Evolutionary conservation across 1,140 invertebrate species (phyloP).

Genomic region (Metopolophium dirhodum): DNA sequence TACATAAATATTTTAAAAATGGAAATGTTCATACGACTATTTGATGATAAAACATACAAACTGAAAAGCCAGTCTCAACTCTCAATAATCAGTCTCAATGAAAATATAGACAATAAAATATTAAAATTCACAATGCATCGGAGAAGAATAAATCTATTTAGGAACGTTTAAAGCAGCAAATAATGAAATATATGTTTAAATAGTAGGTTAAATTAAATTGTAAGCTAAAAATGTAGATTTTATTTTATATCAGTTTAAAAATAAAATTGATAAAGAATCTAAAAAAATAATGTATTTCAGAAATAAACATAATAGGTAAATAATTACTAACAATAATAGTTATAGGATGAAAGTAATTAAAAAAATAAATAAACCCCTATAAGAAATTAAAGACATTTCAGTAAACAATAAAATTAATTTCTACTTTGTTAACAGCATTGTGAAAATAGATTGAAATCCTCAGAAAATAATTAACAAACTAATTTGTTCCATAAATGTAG

Average conservation of each 20-base stretch:
- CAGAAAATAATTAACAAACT: background rate
- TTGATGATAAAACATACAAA: slow-evolving; percentile 26
- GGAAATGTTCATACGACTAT: background rate
- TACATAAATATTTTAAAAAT: background rate
- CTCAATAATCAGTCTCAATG: slow-evolving; percentile 55
- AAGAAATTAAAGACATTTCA: background rate
- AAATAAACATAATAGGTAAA: slow-evolving; percentile 1
- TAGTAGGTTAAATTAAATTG: slow-evolving; percentile 9
- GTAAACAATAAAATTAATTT: background rate
- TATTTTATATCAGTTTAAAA: background rate
- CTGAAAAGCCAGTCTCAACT: slow-evolving; percentile 56
- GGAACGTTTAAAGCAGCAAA: background rate
- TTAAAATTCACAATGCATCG: background rate
- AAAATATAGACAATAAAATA: slow-evolving; percentile 36
- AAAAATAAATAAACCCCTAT: background rate
- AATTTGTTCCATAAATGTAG: background rate
- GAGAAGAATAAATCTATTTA: slow-evolving; percentile 27
- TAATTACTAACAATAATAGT: background rate
- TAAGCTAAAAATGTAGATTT: background rate
- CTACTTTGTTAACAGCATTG: background rate
- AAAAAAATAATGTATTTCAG: background rate
- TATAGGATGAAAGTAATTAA: background rate
- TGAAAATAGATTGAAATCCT: slow-evolving; percentile 33
- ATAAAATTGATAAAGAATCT: background rate
- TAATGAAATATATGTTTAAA: slow-evolving; percentile 20